Percentiles rank a stretch among this genome's conserved stretches.
phyloP scores from a whole-genome alignment of 2,888 invertebrate genomes.

The Drosophila tripunctata region DNA sequence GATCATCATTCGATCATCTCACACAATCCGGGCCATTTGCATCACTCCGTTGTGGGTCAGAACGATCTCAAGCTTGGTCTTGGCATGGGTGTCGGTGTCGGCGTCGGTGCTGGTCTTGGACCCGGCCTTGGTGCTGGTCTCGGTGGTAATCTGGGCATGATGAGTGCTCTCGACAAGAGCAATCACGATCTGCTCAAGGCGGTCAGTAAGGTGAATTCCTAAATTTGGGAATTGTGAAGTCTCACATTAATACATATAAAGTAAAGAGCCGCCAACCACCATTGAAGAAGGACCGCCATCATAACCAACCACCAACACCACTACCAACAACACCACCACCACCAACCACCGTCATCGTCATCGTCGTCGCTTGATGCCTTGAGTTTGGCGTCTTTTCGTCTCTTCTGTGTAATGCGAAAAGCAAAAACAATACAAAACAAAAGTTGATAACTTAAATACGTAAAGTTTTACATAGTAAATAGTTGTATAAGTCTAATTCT shows the following conservation, averaged over 20 bases:
- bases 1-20: slow-evolving; percentile 84
- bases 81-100: slow-evolving; percentile 82
- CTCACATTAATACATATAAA: too few species aligned
- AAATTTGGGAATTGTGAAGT: slow-evolving; percentile 65
- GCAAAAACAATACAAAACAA: slow-evolving; percentile 50
- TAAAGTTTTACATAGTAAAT: slow-evolving; percentile 82
- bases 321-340: slow-evolving; percentile 22
- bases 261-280: too few species aligned
- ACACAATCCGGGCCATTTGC: slow-evolving; percentile 84
- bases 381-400: slow-evolving; percentile 59
- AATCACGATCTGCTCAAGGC: slow-evolving; percentile 84
- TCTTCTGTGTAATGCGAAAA: slow-evolving; percentile 54
- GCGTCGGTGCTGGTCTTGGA: slow-evolving; percentile 79
- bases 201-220: slow-evolving; percentile 85
- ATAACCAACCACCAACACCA: slow-evolving; percentile 26
- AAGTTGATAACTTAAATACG: slow-evolving; percentile 83
- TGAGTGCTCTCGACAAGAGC: slow-evolving; percentile 84
- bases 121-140: slow-evolving; percentile 80
- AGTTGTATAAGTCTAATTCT: slow-evolving; percentile 74
- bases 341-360: slow-evolving; percentile 33
- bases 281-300: slow-evolving; percentile 25
- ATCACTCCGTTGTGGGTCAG: slow-evolving; percentile 84
- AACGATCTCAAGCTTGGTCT: slow-evolving; percentile 84
- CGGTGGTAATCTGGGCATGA: slow-evolving; percentile 84
- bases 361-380: slow-evolving; percentile 52